A percentile compares a stretch with the other conserved stretches of the same genome.
These are phyloP conservation scores for Drosophila algonquin DNA, from an alignment of 2,888 invertebrate species.

Conservation along the genomic window DNA sequence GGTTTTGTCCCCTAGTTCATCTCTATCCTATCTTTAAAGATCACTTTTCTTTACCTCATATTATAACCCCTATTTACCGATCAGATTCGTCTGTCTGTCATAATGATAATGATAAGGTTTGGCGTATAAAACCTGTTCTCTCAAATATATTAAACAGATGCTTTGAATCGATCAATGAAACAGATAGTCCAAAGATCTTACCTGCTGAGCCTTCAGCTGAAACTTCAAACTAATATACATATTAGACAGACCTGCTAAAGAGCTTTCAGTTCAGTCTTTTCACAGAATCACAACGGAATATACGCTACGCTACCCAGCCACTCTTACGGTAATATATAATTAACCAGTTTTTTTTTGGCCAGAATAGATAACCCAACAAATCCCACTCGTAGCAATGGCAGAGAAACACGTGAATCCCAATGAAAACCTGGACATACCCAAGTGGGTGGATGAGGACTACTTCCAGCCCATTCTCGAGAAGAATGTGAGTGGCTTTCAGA, in stretches of 20 bases:
- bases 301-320: too few species aligned
- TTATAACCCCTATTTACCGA: neutral
- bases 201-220: too few species aligned
- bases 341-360: neutral
- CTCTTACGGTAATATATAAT: neutral
- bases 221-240: too few species aligned
- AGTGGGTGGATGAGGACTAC: slow-evolving; percentile 74
- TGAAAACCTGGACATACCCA: slow-evolving; percentile 61
- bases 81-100: too few species aligned
- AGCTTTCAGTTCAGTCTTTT: neutral
- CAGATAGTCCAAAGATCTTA: too few species aligned
- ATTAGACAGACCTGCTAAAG: too few species aligned
- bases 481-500: slow-evolving; percentile 52
- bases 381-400: slow-evolving; percentile 1
- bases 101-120: neutral
- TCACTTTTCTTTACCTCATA: too few species aligned
- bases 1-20: too few species aligned
- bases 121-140: neutral
- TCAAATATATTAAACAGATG: neutral
- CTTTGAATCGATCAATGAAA: neutral
- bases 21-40: too few species aligned
- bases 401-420: slow-evolving; percentile 63
- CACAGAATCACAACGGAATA: neutral
- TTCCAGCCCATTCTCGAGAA: slow-evolving; percentile 65
- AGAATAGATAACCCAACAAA: too few species aligned